Base-by-base conservation (phyloP, 2,113 vertebrate species). In the Apodemus speciosus region DNA sequence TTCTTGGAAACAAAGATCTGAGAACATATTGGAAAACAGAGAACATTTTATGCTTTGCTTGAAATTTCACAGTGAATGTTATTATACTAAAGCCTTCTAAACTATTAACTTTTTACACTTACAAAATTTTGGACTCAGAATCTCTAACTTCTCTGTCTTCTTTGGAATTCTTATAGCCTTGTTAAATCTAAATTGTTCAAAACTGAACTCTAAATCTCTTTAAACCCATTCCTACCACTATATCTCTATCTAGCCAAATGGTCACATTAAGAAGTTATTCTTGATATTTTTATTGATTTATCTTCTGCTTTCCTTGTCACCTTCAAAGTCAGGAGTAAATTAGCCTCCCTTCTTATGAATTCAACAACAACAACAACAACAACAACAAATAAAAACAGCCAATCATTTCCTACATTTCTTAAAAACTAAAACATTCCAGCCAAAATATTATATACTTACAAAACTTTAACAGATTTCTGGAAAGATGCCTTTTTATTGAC, bases 11-110 rank as follows among this genome's bases (percentile, higher is more conserved):
- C 18, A 40, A 79, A 66, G 38, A 91, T 58, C 51, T 58, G 46
- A 88, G 38, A 64, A 60, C 38, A 87, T 21, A 89, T 6, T 89
- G 56, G 38, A 91, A 93, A 95, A 88, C 32, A 86, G 0, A 62
- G 51, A 35, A 90, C 30, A 64, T 11, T 95, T 77, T 83, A 85
- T 79, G 9, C 25, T 85, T 11, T 35, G 76, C 38, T 92, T 84
- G 43, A 93, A 89, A 91, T 84, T 73, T 95, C 79, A 89, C 40
- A 92, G 73, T 72, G 66, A 88, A 95, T 72, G 14, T 87, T 77
- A 95, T 8, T 49, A 43, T 64, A 43, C 76, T 23, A 92, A 94
- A 90, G 16, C 6, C 53, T 91, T 32, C 66, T 68, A 80, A 94
- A 89, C 60, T 51, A 25, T 79, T 83, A 92, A 83, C 21, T 87